Conservation (phyloP, 2,888 invertebrate genomes). For the Drosophila tanythrix region DNA sequence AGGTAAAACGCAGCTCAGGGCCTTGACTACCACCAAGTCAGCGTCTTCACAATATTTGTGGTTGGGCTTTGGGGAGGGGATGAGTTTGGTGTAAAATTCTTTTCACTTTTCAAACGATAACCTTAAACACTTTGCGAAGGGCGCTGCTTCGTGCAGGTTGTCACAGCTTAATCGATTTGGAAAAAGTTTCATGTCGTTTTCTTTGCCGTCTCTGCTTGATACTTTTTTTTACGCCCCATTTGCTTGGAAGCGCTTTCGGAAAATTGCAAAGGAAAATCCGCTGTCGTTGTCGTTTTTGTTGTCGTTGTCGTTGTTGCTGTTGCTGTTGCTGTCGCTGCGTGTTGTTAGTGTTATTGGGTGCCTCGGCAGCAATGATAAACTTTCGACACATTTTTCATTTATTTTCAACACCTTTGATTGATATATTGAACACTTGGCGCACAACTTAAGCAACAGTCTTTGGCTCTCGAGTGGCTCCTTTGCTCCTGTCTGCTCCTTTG, state of each 20-base stretch:
- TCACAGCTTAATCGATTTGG: slow-evolving; percentile 78
- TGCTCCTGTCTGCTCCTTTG: slow-evolving; percentile 6
- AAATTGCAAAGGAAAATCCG: slow-evolving; percentile 59
- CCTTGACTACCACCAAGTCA: slow-evolving; percentile 12
- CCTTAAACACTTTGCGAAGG: slow-evolving; percentile 65
- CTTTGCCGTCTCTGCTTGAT: slow-evolving; percentile 43
- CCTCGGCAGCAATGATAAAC: slow-evolving; percentile 72
- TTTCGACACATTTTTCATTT: slow-evolving; percentile 83
- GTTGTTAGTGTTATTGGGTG: slow-evolving; percentile 32
- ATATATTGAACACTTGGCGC: slow-evolving; percentile 80
- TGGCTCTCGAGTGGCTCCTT: slow-evolving; percentile 30
- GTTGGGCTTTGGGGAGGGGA: slow-evolving; percentile 42
- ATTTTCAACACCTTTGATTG: slow-evolving; percentile 83
- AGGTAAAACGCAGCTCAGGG: slow-evolving; percentile 62
- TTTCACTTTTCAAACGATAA: slow-evolving; percentile 74
- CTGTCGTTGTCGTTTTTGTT: slow-evolving; percentile 5
- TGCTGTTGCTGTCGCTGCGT: slow-evolving; percentile 9
- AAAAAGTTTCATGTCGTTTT: slow-evolving; percentile 68
- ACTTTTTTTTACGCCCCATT: slow-evolving; percentile 77
- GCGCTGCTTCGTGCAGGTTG: slow-evolving; percentile 44
- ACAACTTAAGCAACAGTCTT: slow-evolving; percentile 67
- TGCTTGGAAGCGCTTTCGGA: slow-evolving; percentile 52
- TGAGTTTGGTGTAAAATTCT: slow-evolving; percentile 47
- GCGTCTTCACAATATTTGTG: slow-evolving; percentile 48
- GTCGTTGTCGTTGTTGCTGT: not conserved